Evolutionary conservation across 2,113 vertebrate genomes (phyloP).

Genomic region (Plestiodon gilberti): DNA sequence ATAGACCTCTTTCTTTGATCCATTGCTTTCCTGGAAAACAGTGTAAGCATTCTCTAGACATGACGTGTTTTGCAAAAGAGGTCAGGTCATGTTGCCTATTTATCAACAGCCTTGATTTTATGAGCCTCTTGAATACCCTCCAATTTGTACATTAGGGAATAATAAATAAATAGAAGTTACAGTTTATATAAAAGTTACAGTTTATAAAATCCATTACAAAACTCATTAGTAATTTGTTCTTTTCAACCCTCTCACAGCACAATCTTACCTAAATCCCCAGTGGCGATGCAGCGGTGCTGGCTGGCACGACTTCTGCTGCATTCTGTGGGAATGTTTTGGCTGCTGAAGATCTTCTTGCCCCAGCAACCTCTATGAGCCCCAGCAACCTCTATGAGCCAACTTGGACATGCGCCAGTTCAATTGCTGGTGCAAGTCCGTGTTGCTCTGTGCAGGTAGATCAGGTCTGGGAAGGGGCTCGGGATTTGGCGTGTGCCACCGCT

Average conservation of each 20-base stretch:
- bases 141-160: background rate
- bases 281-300: too few species aligned
- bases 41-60: background rate
- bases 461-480: too few species aligned
- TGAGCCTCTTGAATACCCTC: constrained; percentile 17
- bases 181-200: constrained; percentile 1
- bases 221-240: background rate
- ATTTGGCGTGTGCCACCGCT: too few species aligned
- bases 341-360: too few species aligned
- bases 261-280: too few species aligned
- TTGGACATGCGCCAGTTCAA: too few species aligned
- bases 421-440: too few species aligned
- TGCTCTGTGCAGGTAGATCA: too few species aligned
- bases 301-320: too few species aligned
- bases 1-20: background rate
- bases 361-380: too few species aligned
- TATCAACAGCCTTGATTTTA: background rate
- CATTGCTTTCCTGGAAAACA: constrained; percentile 18
- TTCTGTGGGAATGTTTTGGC: too few species aligned
- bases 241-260: background rate
- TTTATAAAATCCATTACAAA: background rate
- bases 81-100: background rate
- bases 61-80: background rate
- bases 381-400: too few species aligned
- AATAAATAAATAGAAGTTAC: constrained; percentile 8